Conservation (phyloP, 2,113 vertebrate species). For the Globicephala melas region DNA sequence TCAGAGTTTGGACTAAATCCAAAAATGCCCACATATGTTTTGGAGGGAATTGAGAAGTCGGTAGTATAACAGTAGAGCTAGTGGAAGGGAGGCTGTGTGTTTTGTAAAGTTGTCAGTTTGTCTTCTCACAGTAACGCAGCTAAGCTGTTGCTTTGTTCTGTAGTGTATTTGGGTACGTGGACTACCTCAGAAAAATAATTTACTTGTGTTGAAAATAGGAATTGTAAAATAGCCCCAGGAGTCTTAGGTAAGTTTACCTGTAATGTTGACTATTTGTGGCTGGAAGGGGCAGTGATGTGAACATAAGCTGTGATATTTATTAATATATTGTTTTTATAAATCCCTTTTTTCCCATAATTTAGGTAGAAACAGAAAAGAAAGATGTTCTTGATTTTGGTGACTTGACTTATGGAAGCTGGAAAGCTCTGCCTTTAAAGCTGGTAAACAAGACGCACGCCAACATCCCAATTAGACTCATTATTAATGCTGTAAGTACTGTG, state of each 20-base stretch:
- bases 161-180: not conserved
- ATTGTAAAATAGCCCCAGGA: not conserved
- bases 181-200: not conserved
- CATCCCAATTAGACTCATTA: slow-evolving; percentile 92
- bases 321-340: slow-evolving; percentile 23
- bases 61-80: not conserved
- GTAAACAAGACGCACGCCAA: slow-evolving; percentile 91
- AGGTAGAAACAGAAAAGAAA: slow-evolving; percentile 88
- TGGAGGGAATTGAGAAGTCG: not conserved
- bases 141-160: not conserved
- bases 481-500: slow-evolving; percentile 91
- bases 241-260: not conserved
- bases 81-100: not conserved
- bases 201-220: slow-evolving; percentile 20
- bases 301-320: not conserved
- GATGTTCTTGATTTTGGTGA: slow-evolving; percentile 94
- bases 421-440: slow-evolving; percentile 91
- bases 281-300: not conserved
- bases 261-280: not conserved
- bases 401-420: slow-evolving; percentile 87
- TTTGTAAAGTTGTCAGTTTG: slow-evolving; percentile 22
- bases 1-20: not conserved
- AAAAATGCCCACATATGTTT: not conserved
- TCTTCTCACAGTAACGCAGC: not conserved
- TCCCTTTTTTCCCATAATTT: slow-evolving; percentile 8